A percentile compares a stretch with the other conserved stretches of the same genome.
Conservation (phyloP, 2,888 invertebrate genomes). For the Pelosia muscerda region DNA sequence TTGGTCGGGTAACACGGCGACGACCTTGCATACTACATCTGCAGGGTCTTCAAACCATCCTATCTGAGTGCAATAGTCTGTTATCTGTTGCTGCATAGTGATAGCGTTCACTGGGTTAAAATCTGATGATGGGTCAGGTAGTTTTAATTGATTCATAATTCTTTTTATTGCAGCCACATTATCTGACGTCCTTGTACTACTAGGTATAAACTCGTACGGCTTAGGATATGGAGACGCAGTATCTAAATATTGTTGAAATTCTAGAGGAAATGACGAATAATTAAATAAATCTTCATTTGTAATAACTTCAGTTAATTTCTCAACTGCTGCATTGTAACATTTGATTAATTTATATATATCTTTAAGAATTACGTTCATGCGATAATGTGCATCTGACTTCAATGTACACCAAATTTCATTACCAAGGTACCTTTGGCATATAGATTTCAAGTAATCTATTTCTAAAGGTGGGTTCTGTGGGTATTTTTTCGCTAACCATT, state of each 20-base stretch:
- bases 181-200: conserved; percentile 84
- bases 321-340: conserved; percentile 90
- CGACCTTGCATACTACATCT: conserved; percentile 81
- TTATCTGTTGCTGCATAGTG: conserved; percentile 80
- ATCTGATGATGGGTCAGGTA: conserved; percentile 79
- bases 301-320: conserved; percentile 87
- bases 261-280: conserved; percentile 89
- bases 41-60: conserved; percentile 82
- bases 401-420: conserved; percentile 89
- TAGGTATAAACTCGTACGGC: conserved; percentile 89
- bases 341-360: conserved; percentile 87
- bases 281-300: conserved; percentile 87
- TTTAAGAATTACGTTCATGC: conserved; percentile 79
- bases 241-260: conserved; percentile 87
- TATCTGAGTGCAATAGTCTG: conserved; percentile 81
- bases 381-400: conserved; percentile 67
- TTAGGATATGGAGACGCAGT: conserved; percentile 85
- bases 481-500: conserved; percentile 83
- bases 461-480: conserved; percentile 84
- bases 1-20: conserved; percentile 75
- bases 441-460: conserved; percentile 85
- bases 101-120: conserved; percentile 78
- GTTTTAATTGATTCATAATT: conserved; percentile 84
- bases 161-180: conserved; percentile 82
- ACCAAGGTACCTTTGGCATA: conserved; percentile 86